phyloP scores from a whole-genome alignment of 2,113 vertebrate species.

The Mormyrus lacerda region DNA sequence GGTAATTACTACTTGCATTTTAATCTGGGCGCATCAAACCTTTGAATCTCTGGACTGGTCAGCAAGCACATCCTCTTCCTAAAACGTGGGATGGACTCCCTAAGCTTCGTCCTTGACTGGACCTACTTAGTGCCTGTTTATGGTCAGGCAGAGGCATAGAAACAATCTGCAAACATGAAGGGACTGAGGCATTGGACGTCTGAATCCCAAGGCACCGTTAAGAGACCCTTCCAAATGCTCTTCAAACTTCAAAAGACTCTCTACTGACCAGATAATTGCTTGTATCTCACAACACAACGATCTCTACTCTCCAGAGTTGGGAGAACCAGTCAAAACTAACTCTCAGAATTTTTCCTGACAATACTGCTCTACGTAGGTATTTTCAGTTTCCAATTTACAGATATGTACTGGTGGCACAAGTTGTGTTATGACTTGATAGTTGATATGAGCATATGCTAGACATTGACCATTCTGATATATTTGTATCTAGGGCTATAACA shows the following conservation, averaged over 20 bases:
- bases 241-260: not conserved
- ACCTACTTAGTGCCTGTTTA: too few relatives aligned
- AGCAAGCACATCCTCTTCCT: too few relatives aligned
- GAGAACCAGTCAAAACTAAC: slow-evolving; percentile 3
- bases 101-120: too few relatives aligned
- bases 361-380: not conserved
- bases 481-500: too few relatives aligned
- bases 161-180: too few relatives aligned
- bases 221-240: not conserved
- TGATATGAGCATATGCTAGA: not conserved
- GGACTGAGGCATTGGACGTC: too few relatives aligned
- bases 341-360: not conserved
- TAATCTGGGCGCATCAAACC: too few relatives aligned
- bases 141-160: too few relatives aligned
- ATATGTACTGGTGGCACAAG: not conserved
- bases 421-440: not conserved
- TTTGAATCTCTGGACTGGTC: too few relatives aligned
- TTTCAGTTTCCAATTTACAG: not conserved
- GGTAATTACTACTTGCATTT: too few relatives aligned
- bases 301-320: not conserved
- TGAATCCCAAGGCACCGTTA: too few relatives aligned
- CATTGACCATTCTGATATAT: not conserved
- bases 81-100: too few relatives aligned
- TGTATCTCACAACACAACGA: not conserved
- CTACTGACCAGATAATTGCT: not conserved